These are phyloP conservation scores for Platyscapa corneri DNA, from an alignment of 1,140 invertebrate genomes.

Conservation along the genomic window DNA sequence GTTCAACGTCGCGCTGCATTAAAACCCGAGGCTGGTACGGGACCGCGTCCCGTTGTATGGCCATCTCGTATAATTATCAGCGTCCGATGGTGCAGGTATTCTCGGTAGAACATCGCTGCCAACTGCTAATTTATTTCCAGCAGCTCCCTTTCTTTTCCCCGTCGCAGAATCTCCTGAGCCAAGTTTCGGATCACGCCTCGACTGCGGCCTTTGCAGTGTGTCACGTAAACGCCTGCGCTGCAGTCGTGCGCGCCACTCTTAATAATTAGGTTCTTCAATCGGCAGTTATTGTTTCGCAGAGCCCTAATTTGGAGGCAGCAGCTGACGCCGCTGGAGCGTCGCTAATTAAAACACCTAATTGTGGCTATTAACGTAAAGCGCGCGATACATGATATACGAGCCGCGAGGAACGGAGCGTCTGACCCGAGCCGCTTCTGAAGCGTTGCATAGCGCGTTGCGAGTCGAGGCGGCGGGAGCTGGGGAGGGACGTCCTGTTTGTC, in stretches of 20 bases:
- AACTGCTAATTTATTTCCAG: constrained; percentile 64
- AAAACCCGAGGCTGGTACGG: background rate
- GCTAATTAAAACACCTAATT: constrained; percentile 75
- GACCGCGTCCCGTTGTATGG: background rate
- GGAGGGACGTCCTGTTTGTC: no score
- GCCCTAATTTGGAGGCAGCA: constrained; percentile 67
- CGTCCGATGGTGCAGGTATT: constrained; percentile 6
- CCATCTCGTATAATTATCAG: background rate
- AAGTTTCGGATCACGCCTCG: constrained; percentile 35
- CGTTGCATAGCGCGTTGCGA: background rate
- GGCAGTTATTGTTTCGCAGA: constrained; percentile 72
- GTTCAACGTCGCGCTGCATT: background rate
- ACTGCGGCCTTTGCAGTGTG: no score
- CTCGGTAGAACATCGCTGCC: constrained; percentile 54
- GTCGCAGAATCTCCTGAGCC: constrained; percentile 16
- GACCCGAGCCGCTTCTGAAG: background rate
- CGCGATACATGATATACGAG: constrained; percentile 62
- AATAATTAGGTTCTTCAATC: constrained; percentile 73
- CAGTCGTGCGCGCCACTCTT: constrained; percentile 48
- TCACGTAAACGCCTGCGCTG: constrained; percentile 11
- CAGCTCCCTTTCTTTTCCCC: background rate
- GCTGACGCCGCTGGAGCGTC: constrained; percentile 59
- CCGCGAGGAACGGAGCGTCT: no score
- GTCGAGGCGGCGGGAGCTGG: background rate
- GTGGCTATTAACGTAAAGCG: constrained; percentile 73